Evolutionary conservation across 1,140 invertebrate genomes (phyloP).

Genomic region (Drosophila prosaltans): DNA sequence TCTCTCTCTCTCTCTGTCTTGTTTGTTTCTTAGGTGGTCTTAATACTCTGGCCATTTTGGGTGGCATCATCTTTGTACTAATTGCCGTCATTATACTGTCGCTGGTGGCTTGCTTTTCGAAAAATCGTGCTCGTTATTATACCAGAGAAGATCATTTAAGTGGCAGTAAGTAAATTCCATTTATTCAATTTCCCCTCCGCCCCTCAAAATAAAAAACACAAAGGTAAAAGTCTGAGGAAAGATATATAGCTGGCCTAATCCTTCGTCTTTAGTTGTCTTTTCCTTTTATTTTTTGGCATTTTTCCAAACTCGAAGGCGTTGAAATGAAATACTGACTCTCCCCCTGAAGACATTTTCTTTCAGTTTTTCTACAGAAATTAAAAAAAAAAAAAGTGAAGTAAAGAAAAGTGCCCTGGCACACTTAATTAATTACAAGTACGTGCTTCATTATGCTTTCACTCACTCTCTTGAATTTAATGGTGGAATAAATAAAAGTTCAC

Average conservation of each 20-base stretch:
- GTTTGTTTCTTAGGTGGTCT: slow-evolving; percentile 63
- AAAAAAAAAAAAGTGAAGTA: neutral
- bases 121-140: slow-evolving; percentile 88
- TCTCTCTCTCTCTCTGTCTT: slow-evolving; percentile 14
- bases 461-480: slow-evolving; percentile 44
- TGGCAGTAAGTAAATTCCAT: slow-evolving; percentile 71
- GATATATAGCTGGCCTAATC: slow-evolving; percentile 18
- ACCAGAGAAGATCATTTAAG: slow-evolving; percentile 86
- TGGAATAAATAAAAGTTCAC: slow-evolving; percentile 75
- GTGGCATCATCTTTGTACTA: slow-evolving; percentile 82
- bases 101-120: slow-evolving; percentile 84
- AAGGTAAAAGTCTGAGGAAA: slow-evolving; percentile 10
- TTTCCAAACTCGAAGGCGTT: slow-evolving; percentile 55
- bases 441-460: slow-evolving; percentile 65
- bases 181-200: slow-evolving; percentile 1
- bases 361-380: slow-evolving; percentile 36
- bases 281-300: slow-evolving; percentile 33
- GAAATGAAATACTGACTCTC: slow-evolving; percentile 55
- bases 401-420: slow-evolving; percentile 43
- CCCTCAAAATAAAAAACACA: neutral
- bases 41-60: slow-evolving; percentile 81
- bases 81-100: slow-evolving; percentile 82
- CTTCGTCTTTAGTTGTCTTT: slow-evolving; percentile 6
- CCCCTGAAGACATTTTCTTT: slow-evolving; percentile 35
- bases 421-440: slow-evolving; percentile 78